Evolutionary conservation across 2,888 invertebrate species (phyloP), one percentile per base, ranked within the genome.

Genomic region (Suillia variegata): DNA sequence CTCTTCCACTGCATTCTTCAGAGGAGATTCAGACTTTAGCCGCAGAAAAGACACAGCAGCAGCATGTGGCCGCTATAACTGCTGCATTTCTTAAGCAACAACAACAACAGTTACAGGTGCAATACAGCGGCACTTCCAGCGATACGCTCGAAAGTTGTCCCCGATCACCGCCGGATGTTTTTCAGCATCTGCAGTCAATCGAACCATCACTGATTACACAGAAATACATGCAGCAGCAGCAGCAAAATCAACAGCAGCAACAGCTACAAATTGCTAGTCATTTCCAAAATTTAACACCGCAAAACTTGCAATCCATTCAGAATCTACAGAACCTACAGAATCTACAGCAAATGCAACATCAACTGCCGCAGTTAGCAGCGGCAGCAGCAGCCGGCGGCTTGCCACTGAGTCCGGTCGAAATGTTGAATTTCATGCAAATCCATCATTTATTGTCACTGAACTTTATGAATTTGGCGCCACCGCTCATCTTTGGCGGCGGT

Each of bases 401-500:
- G 12, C 93, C 94, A 1, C 82, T 94, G 56, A 93, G 91, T 74
- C 89, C 94, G 83, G 93, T 96, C 76, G 84, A 93, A 55, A 92
- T 92, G 79, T 88, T 92, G 64, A 91, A 91, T 74, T 85, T 96
- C 66, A 93, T 92, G 70, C 92, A 94, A 77, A 88, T 95, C 76
- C 95, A 94, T 76, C 94, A 95, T 50, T 88, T 97, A 86, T 93
- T 97, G 87, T 91, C 91, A 67, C 83, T 95, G 62, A 95, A 95
- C 18, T 94, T 96, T 34, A 96, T 97, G 95, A 96, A 96, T 82
- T 85, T 97, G 56, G 96, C 96, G 77, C 96, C 96, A 21, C 96
- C 96, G 1, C 61, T 82, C 17, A 80, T 82, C 24, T 82, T 81
- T 61, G 82, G 81, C 1, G 77, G 68, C 2, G 42, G n/a, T n/a